phyloP scores from a whole-genome alignment of 2,888 invertebrate genomes.

The Sarcophaga carnaria region DNA sequence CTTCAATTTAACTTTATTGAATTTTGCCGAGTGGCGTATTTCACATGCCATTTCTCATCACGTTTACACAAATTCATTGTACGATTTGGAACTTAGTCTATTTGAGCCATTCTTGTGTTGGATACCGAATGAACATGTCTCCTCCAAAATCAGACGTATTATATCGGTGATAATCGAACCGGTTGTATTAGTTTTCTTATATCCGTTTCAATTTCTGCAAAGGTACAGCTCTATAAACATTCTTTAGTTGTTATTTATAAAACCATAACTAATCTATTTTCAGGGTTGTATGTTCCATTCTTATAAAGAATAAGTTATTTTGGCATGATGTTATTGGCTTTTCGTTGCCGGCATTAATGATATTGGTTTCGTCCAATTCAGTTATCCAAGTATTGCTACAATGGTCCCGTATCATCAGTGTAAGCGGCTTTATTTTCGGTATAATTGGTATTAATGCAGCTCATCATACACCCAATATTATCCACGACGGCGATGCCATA shows the following conservation, averaged over 20 bases:
- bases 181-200: conserved; percentile 72
- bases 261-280: conserved; percentile 24
- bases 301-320: conserved; percentile 73
- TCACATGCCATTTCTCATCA: conserved; percentile 90
- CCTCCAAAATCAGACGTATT: conserved; percentile 82
- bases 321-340: conserved; percentile 81
- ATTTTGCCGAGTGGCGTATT: conserved; percentile 86
- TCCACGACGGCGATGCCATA: conserved; percentile 88
- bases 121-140: conserved; percentile 83
- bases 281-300: conserved; percentile 72
- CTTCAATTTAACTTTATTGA: conserved; percentile 86
- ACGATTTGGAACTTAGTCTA: conserved; percentile 87
- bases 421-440: conserved; percentile 84
- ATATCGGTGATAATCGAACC: conserved; percentile 83
- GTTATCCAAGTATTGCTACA: conserved; percentile 70
- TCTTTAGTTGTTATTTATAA: background rate
- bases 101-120: conserved; percentile 87
- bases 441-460: conserved; percentile 87
- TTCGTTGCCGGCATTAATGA: conserved; percentile 80
- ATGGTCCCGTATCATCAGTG: conserved; percentile 84
- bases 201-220: conserved; percentile 59
- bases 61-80: conserved; percentile 88
- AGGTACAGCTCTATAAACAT: conserved; percentile 54
- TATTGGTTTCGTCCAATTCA: conserved; percentile 74
- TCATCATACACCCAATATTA: conserved; percentile 89